Base-by-base conservation (phyloP, 1,140 invertebrate genomes). In the Pararge aegeria region DNA sequence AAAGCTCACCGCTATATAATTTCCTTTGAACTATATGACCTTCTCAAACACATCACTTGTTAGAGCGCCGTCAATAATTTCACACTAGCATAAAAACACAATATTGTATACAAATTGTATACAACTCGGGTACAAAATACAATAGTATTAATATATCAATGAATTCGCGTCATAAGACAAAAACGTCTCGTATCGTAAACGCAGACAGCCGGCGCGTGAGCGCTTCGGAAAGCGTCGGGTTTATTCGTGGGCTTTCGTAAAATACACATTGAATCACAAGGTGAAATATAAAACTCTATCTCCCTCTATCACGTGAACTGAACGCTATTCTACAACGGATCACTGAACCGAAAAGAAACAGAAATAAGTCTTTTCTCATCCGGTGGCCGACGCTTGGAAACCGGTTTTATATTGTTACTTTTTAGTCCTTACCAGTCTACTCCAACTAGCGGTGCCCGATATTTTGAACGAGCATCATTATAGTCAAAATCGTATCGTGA, bases 321-420 rank as follows among this genome's bases (percentile, higher is more conserved):
- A 57, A 48, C 65, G 67, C 78, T 70, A 72, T 71, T 70, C 68
- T 66, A 77, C 72, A 85, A 82, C 77, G 76, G 81, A 88, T 83
- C 83, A 83, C 63, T 86, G 81, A 85, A 88, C 83, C 75, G 79
- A 86, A 82, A 85, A 85, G 82, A 80, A 80, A 88, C 83, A 88
- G 76, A 82, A 80, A 79, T 79, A 74, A 77, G 73, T 81, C 83
- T 74, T 73, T 13, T 79, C 73, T 78, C 79, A 72, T 77, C 76
- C 76, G 78, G 75, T 73, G 68, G 73, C 56, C 69, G 72, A 68
- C 66, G 56, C 65, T 64, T 60, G 54, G 56, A 66, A 84, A 87
- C 84, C 80, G 80, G 85, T 81, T 87, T 78, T 40, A 51, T 74
- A 73, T 83, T 78, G 78, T 82, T 77, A 72, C 73, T 82, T 86